These are phyloP conservation scores for Chromis chromis DNA, from an alignment of 2,797 vertebrate genomes.

Conservation along the genomic window DNA sequence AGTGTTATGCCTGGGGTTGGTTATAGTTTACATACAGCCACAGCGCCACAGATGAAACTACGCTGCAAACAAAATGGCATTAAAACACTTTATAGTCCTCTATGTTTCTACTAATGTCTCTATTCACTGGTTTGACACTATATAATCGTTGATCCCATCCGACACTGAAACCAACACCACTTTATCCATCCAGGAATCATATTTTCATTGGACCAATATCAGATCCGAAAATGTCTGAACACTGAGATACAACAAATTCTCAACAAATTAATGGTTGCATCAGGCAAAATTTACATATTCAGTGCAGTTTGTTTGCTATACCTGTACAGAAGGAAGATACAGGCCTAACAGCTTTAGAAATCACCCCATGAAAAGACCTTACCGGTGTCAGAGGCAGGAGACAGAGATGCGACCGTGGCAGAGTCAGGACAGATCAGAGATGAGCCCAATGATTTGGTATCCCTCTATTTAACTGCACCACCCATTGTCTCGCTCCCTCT, in stretches of 20 bases:
- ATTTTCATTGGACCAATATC: neutral
- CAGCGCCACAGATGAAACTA: neutral
- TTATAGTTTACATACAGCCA: neutral
- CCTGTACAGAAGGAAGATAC: no score
- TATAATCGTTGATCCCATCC: neutral
- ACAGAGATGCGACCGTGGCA: slow-evolving; percentile 30
- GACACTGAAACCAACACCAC: neutral
- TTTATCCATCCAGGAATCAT: neutral
- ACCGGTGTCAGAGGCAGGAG: slow-evolving; percentile 59
- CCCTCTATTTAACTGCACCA: slow-evolving; percentile 75
- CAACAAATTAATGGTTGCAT: neutral
- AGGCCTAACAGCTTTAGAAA: neutral
- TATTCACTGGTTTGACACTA: neutral
- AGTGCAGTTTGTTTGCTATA: neutral
- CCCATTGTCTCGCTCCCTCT: slow-evolving; percentile 60
- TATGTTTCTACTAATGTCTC: neutral
- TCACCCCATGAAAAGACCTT: slow-evolving; percentile 41
- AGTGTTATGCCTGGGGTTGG: neutral
- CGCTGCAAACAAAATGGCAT: neutral
- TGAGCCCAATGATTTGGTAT: slow-evolving; percentile 46
- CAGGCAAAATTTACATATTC: neutral
- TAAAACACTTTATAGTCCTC: neutral
- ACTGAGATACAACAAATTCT: neutral
- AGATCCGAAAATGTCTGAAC: neutral
- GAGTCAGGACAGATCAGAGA: slow-evolving; percentile 50